Base-by-base conservation (phyloP, 2,888 invertebrate species). In the Agrypnus murinus region DNA sequence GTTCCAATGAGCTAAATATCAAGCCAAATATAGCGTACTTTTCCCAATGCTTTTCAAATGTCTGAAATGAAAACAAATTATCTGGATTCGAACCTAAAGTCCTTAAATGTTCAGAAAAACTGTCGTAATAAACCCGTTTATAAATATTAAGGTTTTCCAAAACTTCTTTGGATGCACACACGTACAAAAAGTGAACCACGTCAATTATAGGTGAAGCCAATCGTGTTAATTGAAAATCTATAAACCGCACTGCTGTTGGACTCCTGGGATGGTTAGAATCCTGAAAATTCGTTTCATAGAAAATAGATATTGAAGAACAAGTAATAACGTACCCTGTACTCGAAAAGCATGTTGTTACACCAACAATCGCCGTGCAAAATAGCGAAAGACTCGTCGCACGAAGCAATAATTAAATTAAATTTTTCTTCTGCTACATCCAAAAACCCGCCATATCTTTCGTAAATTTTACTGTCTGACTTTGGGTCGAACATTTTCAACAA, bases 111-210 rank as follows among this genome's bases (percentile, higher is more conserved):
- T 71, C 72, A 0, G 78, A 74, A 8, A 84, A 69, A 2, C 79
- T 75, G n/a, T 77, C 66, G 65, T 84, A 74, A 67, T 84, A 84
- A 32, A 77, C 71, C 9, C 78, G 65, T 10, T 83, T 40, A 10
- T 83, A 65, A 15, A 77, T 65, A 12, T 80, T 73, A 17, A 77
- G 81, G 31, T 80, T 69, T 43, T 75, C 40, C 9, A 83, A 67
- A 25, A 77, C 75, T 53, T 79, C 74, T 14, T 75, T 75, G 2
- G 77, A 71, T 36, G 78, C 71, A 32, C 79, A 80, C 6, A 76
- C 75, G 55, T 81, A 84, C 8, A 84, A 64, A 64, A 81, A 74
- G 40, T 81, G 79, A 4, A 78, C 65, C 40, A 84, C 46, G 66
- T 84, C 84, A 31, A 78, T 62, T 3, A 75, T 79, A 0, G 81